Conservation (phyloP, 2,113 vertebrate genomes). For the Erythrocercus mccallii region DNA sequence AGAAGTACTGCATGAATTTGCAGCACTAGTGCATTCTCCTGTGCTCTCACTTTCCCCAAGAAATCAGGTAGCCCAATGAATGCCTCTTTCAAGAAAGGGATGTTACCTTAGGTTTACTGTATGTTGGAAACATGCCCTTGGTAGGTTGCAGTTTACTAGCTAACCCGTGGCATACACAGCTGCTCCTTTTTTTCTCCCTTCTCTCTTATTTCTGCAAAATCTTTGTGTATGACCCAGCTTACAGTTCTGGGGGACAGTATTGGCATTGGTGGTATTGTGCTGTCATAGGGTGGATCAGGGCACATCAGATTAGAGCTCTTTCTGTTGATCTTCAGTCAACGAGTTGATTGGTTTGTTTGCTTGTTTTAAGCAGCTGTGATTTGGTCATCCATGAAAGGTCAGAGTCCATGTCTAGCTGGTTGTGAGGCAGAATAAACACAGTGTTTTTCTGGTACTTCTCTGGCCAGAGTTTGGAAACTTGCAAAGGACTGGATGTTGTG, state of each 20-base stretch:
- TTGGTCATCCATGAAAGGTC: not conserved
- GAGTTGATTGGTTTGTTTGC: not conserved
- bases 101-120: rapidly evolving
- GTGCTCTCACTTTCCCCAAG: not conserved
- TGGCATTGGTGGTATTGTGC: not conserved
- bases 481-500: not conserved
- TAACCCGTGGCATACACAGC: not conserved
- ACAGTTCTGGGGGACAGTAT: not conserved
- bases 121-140: not conserved
- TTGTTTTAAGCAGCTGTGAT: not conserved
- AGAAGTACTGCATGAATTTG: not conserved
- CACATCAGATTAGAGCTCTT: not conserved
- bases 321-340: not conserved
- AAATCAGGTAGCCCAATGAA: not conserved
- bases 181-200: not conserved
- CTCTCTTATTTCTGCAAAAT: not conserved
- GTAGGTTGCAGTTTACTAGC: not conserved
- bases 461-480: not conserved
- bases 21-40: not conserved
- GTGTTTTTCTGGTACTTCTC: not conserved
- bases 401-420: not conserved
- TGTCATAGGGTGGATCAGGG: not conserved
- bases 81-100: not conserved
- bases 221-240: not conserved
- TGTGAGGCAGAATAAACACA: not conserved